Percentiles rank a stretch among this genome's conserved stretches.
Evolutionary conservation across 2,797 vertebrate species (phyloP).

Genomic region (Melanotaenia boesemani): DNA sequence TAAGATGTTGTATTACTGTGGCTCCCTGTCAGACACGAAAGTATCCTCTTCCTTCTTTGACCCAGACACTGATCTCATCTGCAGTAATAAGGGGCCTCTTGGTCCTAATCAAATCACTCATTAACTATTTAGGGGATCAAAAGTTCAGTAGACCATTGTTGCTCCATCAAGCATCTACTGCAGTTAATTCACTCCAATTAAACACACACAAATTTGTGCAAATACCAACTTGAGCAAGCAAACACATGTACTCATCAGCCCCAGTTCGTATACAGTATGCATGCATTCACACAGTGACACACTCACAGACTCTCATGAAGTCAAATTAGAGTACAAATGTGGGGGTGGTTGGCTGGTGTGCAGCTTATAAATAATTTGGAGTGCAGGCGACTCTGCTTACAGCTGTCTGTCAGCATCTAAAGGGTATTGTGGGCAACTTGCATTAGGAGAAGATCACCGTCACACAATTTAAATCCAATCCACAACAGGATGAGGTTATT

Average conservation of each 20-base stretch:
- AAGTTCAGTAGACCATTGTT: constrained; percentile 91
- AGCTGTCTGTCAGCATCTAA: constrained; percentile 78
- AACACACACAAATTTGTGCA: constrained; percentile 34
- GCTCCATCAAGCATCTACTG: constrained; percentile 81
- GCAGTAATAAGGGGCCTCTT: constrained; percentile 79
- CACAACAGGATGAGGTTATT: constrained; percentile 38
- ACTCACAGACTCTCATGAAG: constrained; percentile 82
- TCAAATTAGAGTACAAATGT: constrained; percentile 88
- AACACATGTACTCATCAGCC: constrained; percentile 30
- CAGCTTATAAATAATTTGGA: constrained; percentile 95
- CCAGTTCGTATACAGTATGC: constrained; percentile 28
- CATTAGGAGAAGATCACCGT: constrained; percentile 64
- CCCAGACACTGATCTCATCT: constrained; percentile 91
- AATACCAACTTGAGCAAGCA: constrained; percentile 18
- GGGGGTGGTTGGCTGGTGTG: constrained; percentile 77
- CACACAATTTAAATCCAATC: constrained; percentile 59
- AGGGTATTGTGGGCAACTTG: constrained; percentile 88
- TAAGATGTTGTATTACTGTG: constrained; percentile 38
- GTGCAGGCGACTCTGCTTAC: constrained; percentile 90
- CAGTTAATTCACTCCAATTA: constrained; percentile 46
- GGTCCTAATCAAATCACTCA: constrained; percentile 94
- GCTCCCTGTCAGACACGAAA: constrained; percentile 32
- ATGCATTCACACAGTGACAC: constrained; percentile 34
- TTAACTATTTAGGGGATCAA: constrained; percentile 97
- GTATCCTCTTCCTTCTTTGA: constrained; percentile 71